Evolutionary conservation across 2,797 vertebrate genomes (phyloP).

Genomic region (Botia almorhae): DNA sequence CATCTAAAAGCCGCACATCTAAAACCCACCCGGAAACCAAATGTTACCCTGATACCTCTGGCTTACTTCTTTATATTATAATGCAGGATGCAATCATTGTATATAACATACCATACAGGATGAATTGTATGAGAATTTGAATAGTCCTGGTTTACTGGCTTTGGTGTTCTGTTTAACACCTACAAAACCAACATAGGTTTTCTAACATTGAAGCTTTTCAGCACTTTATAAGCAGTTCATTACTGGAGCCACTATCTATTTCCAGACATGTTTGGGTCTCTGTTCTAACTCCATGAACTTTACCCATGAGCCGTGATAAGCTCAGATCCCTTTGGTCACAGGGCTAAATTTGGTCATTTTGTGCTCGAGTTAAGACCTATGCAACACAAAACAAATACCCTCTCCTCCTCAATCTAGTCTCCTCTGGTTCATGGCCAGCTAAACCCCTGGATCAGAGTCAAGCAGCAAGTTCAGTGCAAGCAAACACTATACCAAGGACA

Average conservation of each 20-base stretch:
- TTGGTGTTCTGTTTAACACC: neutral
- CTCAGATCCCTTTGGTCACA: slow-evolving; percentile 18
- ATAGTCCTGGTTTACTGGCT: neutral
- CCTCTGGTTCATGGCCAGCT: slow-evolving; percentile 29
- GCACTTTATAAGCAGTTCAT: slow-evolving; percentile 30
- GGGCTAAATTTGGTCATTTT: slow-evolving; percentile 44
- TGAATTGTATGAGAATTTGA: neutral
- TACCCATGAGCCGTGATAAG: slow-evolving; percentile 47
- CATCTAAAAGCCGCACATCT: neutral
- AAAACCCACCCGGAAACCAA: neutral
- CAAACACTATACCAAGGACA: slow-evolving; percentile 48
- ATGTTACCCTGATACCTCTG: neutral
- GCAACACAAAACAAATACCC: slow-evolving; percentile 35
- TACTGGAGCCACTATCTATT: slow-evolving; percentile 53
- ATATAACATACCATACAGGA: neutral
- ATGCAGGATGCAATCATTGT: neutral
- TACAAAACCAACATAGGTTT: neutral
- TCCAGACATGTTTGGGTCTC: slow-evolving; percentile 47
- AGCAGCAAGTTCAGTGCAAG: slow-evolving; percentile 1
- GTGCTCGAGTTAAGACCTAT: slow-evolving; percentile 10
- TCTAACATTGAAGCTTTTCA: slow-evolving; percentile 1
- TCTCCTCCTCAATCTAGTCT: slow-evolving; percentile 9
- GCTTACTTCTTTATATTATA: neutral
- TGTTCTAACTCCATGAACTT: slow-evolving; percentile 52
- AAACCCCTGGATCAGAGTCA: slow-evolving; percentile 30